These are phyloP conservation scores for Drosophila helvetica DNA, from an alignment of 2,888 invertebrate genomes.

Conservation along the genomic window DNA sequence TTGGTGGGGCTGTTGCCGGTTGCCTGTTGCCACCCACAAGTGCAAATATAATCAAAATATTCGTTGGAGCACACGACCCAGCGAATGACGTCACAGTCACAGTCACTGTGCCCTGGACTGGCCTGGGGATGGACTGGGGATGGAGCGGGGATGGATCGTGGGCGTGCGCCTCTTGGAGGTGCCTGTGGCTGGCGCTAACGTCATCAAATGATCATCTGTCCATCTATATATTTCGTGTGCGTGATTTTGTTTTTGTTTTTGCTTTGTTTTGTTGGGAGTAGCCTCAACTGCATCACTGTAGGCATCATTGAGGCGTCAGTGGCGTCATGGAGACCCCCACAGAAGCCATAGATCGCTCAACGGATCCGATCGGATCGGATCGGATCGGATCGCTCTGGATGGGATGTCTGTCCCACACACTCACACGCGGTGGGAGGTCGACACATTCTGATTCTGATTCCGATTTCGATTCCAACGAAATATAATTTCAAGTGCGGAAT, in stretches of 20 bases:
- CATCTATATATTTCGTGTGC: slow-evolving; percentile 4
- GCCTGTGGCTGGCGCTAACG: slow-evolving; percentile 43
- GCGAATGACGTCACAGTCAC: slow-evolving; percentile 53
- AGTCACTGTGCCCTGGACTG: no score
- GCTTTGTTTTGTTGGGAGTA: slow-evolving; percentile 5
- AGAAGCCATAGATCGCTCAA: slow-evolving; percentile 24
- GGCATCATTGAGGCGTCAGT: slow-evolving; percentile 10
- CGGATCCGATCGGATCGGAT: slow-evolving; percentile 7
- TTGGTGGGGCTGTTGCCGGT: slow-evolving; percentile 25
- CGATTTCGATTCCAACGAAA: slow-evolving; percentile 7
- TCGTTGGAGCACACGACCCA: slow-evolving; percentile 47
- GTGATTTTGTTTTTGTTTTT: slow-evolving; percentile 7
- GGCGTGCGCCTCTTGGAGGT: slow-evolving; percentile 45
- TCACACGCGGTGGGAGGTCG: slow-evolving; percentile 54
- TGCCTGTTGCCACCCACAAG: slow-evolving; percentile 12
- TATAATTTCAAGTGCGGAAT: slow-evolving; percentile 47
- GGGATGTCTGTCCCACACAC: not conserved
- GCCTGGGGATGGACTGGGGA: no score
- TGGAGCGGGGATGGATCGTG: slow-evolving; percentile 26
- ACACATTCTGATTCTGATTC: slow-evolving; percentile 21
- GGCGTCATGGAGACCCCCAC: slow-evolving; percentile 18
- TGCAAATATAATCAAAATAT: slow-evolving; percentile 27
- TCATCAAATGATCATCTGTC: slow-evolving; percentile 34
- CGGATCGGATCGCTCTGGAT: slow-evolving; percentile 6
- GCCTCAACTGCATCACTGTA: slow-evolving; percentile 56